A percentile compares a stretch with the other conserved stretches of the same genome.
Conservation (phyloP, 2,113 vertebrate species). For the Sinocyclocheilus maitianheensis region DNA sequence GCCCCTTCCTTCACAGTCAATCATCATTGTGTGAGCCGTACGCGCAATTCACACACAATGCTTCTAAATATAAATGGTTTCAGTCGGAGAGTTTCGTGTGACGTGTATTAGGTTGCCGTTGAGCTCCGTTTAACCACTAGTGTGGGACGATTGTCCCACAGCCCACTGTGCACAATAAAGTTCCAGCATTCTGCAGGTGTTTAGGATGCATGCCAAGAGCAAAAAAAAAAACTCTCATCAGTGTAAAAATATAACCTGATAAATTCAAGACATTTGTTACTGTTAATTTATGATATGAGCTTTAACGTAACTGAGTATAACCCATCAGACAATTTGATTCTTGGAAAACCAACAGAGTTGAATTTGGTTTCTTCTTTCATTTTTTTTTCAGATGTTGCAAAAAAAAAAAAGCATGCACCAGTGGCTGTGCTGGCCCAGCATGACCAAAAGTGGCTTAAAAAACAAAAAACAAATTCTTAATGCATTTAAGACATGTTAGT, state of each 20-base stretch:
- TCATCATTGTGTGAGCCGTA: conserved; percentile 19
- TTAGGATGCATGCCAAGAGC: conserved; percentile 36
- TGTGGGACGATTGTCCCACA: conserved; percentile 41
- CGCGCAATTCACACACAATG: conserved; percentile 21
- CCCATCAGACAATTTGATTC: neutral
- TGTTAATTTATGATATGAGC: neutral
- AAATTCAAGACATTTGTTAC: neutral
- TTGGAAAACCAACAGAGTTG: neutral
- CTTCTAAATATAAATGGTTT: neutral
- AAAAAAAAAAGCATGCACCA: neutral
- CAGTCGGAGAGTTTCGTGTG: conserved; percentile 36
- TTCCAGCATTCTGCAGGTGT: conserved; percentile 49
- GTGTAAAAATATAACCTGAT: neutral
- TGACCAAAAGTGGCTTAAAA: neutral
- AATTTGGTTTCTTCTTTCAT: too few species aligned
- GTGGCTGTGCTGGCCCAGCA: neutral
- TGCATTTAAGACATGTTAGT: neutral
- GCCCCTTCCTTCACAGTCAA: conserved; percentile 48
- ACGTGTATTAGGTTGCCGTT: conserved; percentile 45
- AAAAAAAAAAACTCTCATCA: neutral
- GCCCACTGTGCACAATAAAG: conserved; percentile 6
- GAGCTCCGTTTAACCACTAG: conserved; percentile 53
- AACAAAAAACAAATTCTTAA: neutral
- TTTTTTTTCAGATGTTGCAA: too few species aligned
- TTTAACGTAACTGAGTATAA: neutral